Conservation (phyloP, 2,888 invertebrate genomes). For the Thereva nobilitata region DNA sequence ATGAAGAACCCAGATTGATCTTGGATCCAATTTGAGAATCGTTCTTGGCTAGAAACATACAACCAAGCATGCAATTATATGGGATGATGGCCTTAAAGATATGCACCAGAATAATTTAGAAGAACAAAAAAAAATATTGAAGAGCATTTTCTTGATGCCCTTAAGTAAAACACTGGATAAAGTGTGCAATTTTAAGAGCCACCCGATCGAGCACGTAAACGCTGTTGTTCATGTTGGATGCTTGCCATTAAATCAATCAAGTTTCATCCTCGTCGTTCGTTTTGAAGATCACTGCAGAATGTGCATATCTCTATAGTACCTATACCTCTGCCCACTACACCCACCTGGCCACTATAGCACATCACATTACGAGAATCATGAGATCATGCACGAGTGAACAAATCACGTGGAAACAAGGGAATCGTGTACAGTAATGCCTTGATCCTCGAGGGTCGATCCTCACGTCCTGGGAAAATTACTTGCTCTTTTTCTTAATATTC, state of each 20-base stretch:
- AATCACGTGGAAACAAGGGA: conserved; percentile 24
- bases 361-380: conserved; percentile 20
- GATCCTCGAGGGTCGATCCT: conserved; percentile 2
- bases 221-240: conserved; percentile 17
- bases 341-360: conserved; percentile 4
- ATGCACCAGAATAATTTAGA: conserved; percentile 17
- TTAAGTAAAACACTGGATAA: conserved; percentile 23
- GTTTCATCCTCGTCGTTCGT: conserved; percentile 14
- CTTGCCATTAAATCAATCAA: conserved; percentile 33
- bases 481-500: conserved; percentile 2
- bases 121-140: not conserved
- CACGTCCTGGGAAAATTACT: conserved; percentile 26
- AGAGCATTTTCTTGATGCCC: conserved; percentile 18
- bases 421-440: conserved; percentile 11
- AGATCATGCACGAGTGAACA: conserved; percentile 30
- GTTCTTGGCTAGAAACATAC: too few species aligned
- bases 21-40: too few species aligned
- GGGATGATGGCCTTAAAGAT: not conserved
- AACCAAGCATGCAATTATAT: not conserved
- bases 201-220: conserved; percentile 22
- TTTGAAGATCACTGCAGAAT: not conserved
- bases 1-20: too few species aligned
- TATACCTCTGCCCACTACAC: conserved; percentile 19
- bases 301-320: not conserved
- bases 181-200: conserved; percentile 18